These are phyloP conservation scores for Macrocentrus cingulum DNA, from an alignment of 1,140 invertebrate genomes.

Conservation along the genomic window DNA sequence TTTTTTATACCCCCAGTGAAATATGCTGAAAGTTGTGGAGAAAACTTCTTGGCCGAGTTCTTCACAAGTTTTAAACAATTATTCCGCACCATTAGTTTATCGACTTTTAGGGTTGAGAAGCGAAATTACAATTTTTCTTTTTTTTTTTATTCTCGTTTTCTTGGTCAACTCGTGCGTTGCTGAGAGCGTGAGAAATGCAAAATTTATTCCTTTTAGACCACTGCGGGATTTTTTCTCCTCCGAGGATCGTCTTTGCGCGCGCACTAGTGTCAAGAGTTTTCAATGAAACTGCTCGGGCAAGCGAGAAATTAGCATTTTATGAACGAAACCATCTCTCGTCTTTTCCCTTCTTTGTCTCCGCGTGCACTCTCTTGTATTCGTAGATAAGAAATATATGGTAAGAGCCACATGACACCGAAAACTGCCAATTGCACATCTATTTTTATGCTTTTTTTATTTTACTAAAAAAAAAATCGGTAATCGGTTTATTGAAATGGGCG, in stretches of 20 bases:
- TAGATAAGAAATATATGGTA: no score
- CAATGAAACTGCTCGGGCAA: constrained; percentile 26
- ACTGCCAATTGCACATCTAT: no score
- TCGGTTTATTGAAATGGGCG: no score
- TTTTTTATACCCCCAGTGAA: neutral
- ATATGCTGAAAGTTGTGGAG: neutral
- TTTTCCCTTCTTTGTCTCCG: neutral
- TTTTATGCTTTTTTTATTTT: no score
- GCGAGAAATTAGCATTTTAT: constrained; percentile 30
- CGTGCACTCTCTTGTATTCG: no score
- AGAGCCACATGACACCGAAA: no score
- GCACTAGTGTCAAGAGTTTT: constrained; percentile 27
- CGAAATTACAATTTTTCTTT: neutral
- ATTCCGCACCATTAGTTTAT: constrained; percentile 5
- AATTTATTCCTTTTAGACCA: neutral
- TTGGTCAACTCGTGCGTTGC: neutral
- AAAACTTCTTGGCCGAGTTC: neutral
- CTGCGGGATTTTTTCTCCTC: constrained; percentile 6
- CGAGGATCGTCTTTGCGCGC: neutral
- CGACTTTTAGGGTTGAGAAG: neutral
- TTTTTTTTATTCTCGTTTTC: neutral
- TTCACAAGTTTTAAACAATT: constrained; percentile 4
- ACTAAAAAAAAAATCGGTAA: no score
- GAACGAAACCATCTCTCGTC: constrained; percentile 18
- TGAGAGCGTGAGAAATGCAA: neutral